Percentiles rank a stretch among this genome's conserved stretches.
phyloP scores from a whole-genome alignment of 1,140 invertebrate genomes.

The Polypedilum vanderplanki region DNA sequence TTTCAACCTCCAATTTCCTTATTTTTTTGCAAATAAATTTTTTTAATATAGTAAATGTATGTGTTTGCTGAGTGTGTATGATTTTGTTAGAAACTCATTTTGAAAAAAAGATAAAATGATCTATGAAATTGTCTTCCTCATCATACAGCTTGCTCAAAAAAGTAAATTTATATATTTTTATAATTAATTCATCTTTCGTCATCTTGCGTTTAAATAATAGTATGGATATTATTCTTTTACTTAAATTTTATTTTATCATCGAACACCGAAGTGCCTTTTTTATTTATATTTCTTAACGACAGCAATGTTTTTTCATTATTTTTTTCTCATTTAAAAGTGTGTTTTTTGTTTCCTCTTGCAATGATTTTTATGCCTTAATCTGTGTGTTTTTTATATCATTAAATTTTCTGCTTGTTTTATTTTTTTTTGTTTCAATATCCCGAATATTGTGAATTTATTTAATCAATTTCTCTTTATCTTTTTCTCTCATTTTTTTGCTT shows the following conservation, averaged over 20 bases:
- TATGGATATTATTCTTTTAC: slow-evolving; percentile 23
- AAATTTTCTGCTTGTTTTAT: background rate
- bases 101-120: no score
- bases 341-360: slow-evolving; percentile 3
- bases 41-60: no score
- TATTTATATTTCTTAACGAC: slow-evolving; percentile 22
- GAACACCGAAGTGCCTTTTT: background rate
- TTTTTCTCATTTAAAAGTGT: slow-evolving; percentile 20
- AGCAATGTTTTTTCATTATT: slow-evolving; percentile 27
- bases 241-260: slow-evolving; percentile 25
- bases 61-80: no score
- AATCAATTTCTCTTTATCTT: background rate
- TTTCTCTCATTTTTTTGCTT: background rate
- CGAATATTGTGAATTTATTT: background rate
- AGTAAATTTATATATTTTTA: background rate
- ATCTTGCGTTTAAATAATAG: slow-evolving; percentile 25
- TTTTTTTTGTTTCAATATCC: slow-evolving; percentile 13
- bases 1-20: no score
- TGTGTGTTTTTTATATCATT: background rate
- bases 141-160: no score
- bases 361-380: slow-evolving; percentile 18
- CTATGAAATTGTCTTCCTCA: no score
- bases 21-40: no score
- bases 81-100: no score
- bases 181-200: background rate